Percentiles rank a stretch among this genome's conserved stretches.
These are phyloP conservation scores for Protosalanx chinensis DNA, from an alignment of 2,797 vertebrate genomes.

Conservation along the genomic window DNA sequence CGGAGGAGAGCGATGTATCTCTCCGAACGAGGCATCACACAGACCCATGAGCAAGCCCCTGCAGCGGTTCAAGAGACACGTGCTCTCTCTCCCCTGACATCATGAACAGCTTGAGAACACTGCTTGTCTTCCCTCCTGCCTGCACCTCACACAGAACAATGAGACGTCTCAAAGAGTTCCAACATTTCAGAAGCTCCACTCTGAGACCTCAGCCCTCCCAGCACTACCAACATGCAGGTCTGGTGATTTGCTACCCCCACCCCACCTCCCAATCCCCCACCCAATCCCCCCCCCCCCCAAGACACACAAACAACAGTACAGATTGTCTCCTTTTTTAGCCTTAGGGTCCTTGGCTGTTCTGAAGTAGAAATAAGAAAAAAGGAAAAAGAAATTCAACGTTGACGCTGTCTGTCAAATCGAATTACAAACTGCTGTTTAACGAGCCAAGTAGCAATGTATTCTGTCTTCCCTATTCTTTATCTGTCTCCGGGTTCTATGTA, in stretches of 20 bases:
- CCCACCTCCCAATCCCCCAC: too few relatives aligned
- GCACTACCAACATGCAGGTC: neutral
- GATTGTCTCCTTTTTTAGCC: too few relatives aligned
- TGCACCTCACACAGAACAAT: constrained; percentile 1
- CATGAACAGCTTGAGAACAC: constrained; percentile 28
- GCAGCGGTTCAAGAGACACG: constrained; percentile 19
- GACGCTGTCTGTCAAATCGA: too few relatives aligned
- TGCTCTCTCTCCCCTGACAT: constrained; percentile 47
- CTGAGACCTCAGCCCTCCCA: neutral
- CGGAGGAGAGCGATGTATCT: neutral
- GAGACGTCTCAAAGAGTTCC: neutral
- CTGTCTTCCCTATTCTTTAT: neutral
- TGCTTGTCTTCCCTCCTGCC: constrained; percentile 26
- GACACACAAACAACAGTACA: neutral
- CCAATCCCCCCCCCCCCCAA: neutral
- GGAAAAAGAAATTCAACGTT: neutral
- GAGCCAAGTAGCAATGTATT: neutral
- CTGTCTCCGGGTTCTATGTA: neutral
- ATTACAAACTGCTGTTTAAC: neutral
- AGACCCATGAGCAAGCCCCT: constrained; percentile 1
- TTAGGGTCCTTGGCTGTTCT: too few relatives aligned
- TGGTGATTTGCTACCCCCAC: too few relatives aligned
- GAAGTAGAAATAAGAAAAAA: neutral
- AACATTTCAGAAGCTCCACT: neutral
- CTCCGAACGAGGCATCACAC: constrained; percentile 6